phyloP scores from a whole-genome alignment of 1,140 invertebrate genomes.

The Drosophila seguyi region DNA sequence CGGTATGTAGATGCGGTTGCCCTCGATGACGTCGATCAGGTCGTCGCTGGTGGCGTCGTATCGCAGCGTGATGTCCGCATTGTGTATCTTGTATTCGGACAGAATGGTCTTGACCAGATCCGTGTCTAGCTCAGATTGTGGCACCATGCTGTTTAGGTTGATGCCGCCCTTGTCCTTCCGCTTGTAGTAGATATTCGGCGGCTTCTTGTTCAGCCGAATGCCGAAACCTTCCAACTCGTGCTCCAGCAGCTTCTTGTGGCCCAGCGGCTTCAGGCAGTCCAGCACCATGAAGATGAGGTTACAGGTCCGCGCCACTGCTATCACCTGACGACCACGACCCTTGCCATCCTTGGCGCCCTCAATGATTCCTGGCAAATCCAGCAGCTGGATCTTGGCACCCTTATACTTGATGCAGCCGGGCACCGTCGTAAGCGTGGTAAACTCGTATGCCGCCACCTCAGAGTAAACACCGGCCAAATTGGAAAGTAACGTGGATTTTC shows the following conservation, averaged over 20 bases:
- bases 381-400: conserved; percentile 98
- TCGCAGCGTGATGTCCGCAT: conserved; percentile 97
- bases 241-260: conserved; percentile 98
- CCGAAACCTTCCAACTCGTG: conserved; percentile 99
- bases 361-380: conserved; percentile 99
- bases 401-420: conserved; percentile 99
- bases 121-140: conserved; percentile 97
- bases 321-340: conserved; percentile 96
- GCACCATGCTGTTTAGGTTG: conserved; percentile 95
- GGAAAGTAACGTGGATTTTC: conserved; percentile 98
- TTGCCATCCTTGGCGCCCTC: conserved; percentile 99
- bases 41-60: conserved; percentile 99
- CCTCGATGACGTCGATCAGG: conserved; percentile 99
- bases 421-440: conserved; percentile 99
- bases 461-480: conserved; percentile 99
- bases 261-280: conserved; percentile 98
- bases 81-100: conserved; percentile 99
- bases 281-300: conserved; percentile 99
- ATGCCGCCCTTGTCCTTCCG: conserved; percentile 98
- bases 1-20: conserved; percentile 98
- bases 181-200: conserved; percentile 98
- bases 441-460: conserved; percentile 99
- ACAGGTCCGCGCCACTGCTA: conserved; percentile 99
- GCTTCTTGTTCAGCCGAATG: conserved; percentile 97
- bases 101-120: conserved; percentile 98